A percentile compares a stretch with the other conserved stretches of the same genome.
Conservation (phyloP, 2,113 vertebrate genomes). For the Isichthys henryi region DNA sequence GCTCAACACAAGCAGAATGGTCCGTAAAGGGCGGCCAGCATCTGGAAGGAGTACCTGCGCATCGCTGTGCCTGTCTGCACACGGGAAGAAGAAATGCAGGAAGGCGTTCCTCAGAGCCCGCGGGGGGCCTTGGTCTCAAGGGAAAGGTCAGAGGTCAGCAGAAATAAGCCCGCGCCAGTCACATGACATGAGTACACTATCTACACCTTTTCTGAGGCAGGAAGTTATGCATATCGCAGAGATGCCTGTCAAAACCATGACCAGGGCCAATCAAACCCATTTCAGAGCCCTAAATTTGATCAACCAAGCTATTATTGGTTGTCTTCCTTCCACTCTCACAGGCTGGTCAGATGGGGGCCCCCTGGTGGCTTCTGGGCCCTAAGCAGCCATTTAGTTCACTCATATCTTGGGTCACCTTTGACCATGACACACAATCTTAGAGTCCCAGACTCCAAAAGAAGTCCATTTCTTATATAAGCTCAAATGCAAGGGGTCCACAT, state of each 20-base stretch:
- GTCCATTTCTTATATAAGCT: background rate
- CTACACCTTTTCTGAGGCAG: background rate
- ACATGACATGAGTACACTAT: background rate
- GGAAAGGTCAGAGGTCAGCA: slow-evolving; percentile 21
- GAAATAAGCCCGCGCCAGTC: slow-evolving; percentile 1
- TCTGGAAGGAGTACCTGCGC: slow-evolving; percentile 46
- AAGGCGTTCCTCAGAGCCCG: slow-evolving; percentile 53
- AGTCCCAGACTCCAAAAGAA: background rate
- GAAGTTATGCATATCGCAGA: background rate
- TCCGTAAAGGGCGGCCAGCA: background rate
- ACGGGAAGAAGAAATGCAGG: slow-evolving; percentile 58
- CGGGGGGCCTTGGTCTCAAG: slow-evolving; percentile 50
- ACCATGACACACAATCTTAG: background rate
- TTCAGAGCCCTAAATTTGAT: background rate
- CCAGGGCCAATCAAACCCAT: background rate
- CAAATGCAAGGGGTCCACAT: background rate
- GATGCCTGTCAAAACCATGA: background rate
- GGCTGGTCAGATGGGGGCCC: background rate
- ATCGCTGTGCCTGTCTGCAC: slow-evolving; percentile 50
- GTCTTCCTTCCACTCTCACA: background rate
- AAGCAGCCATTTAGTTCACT: background rate
- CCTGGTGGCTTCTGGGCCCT: background rate
- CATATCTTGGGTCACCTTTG: background rate
- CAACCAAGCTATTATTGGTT: background rate
- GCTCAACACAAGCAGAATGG: background rate